Percentiles rank a stretch among this genome's conserved stretches.
Evolutionary conservation across 2,888 invertebrate genomes (phyloP).

Genomic region (Campopleginae sp.): DNA sequence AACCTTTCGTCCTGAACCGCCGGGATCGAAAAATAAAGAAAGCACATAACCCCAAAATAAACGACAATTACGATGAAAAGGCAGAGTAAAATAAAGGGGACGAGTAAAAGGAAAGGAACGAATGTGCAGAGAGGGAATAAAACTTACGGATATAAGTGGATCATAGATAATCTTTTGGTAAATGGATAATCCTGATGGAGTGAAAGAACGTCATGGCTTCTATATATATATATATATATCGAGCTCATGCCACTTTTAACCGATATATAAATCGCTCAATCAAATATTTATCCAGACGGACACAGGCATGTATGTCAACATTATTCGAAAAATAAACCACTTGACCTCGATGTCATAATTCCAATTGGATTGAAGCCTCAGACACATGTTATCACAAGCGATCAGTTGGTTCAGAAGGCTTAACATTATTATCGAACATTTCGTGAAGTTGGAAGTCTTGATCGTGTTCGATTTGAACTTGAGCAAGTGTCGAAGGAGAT

Average conservation of each 20-base stretch:
- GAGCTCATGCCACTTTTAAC: not conserved
- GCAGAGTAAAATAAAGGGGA: slow-evolving; percentile 22
- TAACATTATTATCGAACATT: not conserved
- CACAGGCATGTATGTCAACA: too few relatives aligned
- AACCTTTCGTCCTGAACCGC: slow-evolving; percentile 7
- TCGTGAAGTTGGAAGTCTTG: too few relatives aligned
- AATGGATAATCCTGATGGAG: slow-evolving; percentile 67
- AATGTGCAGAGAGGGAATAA: not conserved
- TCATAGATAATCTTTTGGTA: slow-evolving; percentile 64
- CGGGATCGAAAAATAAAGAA: slow-evolving; percentile 31
- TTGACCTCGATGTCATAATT: not conserved
- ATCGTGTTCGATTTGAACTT: too few relatives aligned
- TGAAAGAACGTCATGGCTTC: slow-evolving; percentile 8
- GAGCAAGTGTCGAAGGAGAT: too few relatives aligned
- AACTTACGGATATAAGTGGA: slow-evolving; percentile 37
- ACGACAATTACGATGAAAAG: slow-evolving; percentile 57
- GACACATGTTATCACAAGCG: not conserved
- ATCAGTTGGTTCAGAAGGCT: not conserved
- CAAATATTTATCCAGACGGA: too few relatives aligned
- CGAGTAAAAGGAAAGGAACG: not conserved
- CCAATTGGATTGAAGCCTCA: not conserved
- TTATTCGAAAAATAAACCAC: too few relatives aligned
- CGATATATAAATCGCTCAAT: too few relatives aligned
- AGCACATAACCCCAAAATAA: slow-evolving; percentile 10
- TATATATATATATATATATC: slow-evolving; percentile 12